Evolutionary conservation across 2,888 invertebrate genomes (phyloP).

Genomic region (Iphiclides podalirius): DNA sequence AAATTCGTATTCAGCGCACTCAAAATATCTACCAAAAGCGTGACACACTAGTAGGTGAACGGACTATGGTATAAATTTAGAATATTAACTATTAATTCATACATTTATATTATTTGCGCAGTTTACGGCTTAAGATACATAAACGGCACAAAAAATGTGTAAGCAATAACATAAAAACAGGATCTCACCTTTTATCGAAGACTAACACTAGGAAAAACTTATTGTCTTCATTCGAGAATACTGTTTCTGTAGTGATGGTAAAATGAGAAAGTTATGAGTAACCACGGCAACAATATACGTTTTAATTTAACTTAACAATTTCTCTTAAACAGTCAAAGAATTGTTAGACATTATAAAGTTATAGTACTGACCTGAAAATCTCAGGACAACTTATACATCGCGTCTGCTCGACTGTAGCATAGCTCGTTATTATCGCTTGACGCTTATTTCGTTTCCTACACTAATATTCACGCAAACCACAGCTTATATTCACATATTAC

Average conservation of each 20-base stretch:
- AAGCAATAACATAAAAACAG: neutral
- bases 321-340: neutral
- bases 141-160: neutral
- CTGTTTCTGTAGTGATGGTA: neutral
- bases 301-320: neutral
- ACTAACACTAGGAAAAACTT: slow-evolving; percentile 3
- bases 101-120: neutral
- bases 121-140: neutral
- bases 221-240: neutral
- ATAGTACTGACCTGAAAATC: slow-evolving; percentile 6
- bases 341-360: neutral
- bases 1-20: slow-evolving; percentile 42
- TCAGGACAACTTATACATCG: slow-evolving; percentile 1
- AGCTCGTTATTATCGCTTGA: neutral
- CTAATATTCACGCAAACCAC: neutral
- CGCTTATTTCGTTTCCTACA: neutral
- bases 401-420: neutral
- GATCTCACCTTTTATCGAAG: neutral
- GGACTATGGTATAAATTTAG: slow-evolving; percentile 48
- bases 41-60: slow-evolving; percentile 47
- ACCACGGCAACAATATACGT: neutral
- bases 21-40: slow-evolving; percentile 37
- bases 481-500: too few species aligned
- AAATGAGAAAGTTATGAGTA: neutral
- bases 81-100: slow-evolving; percentile 25